Conservation (phyloP, 2,888 invertebrate genomes). For the Tridacna gigas region DNA sequence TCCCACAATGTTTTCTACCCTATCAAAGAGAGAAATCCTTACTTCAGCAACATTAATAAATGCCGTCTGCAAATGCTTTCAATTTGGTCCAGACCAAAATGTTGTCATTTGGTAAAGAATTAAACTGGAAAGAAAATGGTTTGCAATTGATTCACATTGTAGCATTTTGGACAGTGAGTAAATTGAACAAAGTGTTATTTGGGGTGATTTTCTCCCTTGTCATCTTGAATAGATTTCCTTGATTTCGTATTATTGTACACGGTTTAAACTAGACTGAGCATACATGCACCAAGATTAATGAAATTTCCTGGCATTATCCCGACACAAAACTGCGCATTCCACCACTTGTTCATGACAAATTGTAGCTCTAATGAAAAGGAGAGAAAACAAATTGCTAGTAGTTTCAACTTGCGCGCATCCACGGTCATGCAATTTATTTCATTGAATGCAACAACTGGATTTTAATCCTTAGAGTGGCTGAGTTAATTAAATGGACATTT, state of each 20-base stretch:
- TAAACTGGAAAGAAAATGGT: neutral
- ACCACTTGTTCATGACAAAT: constrained; percentile 47
- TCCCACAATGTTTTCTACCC: no score
- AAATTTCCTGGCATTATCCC: constrained; percentile 53
- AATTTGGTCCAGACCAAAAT: no score
- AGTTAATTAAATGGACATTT: no score
- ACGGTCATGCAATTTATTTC: constrained; percentile 56
- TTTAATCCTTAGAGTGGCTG: neutral
- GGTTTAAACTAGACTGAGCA: constrained; percentile 37
- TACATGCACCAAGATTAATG: constrained; percentile 60
- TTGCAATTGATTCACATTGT: constrained; percentile 33
- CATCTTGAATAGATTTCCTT: constrained; percentile 38
- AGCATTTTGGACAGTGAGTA: constrained; percentile 49
- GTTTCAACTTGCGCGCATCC: constrained; percentile 33
- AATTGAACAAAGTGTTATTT: constrained; percentile 43
- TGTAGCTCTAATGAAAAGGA: constrained; percentile 35
- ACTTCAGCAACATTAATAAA: no score
- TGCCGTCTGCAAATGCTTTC: no score
- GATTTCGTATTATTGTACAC: constrained; percentile 56
- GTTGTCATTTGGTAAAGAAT: no score
- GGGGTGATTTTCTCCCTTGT: constrained; percentile 9
- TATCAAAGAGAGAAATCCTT: no score
- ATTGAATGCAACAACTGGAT: constrained; percentile 47
- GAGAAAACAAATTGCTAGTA: constrained; percentile 58
- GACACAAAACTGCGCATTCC: constrained; percentile 24